Base-by-base conservation (phyloP, 2,888 invertebrate species). In the Ennomos quercinarius region DNA sequence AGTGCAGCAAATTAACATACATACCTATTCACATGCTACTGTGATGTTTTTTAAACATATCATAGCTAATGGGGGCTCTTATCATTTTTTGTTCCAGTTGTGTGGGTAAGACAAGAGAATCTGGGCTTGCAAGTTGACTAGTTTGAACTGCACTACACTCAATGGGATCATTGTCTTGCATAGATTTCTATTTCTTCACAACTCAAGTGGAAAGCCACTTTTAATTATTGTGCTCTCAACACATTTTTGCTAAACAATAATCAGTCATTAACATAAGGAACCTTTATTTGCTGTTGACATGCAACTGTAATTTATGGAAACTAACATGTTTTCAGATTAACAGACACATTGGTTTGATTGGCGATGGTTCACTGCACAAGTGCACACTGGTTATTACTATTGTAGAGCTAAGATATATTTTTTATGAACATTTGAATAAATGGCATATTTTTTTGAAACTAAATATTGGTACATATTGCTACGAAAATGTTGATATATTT, bases 121-220 rank as follows among this genome's bases (percentile, higher is more conserved):
- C 3, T 17, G 5, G 27, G 27, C 27, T 27, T 6, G 0, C 27
- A 27, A 27, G 27, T 4, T 27, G 27, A 27, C 27, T 27, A 36
- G 34, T 50, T 10, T 53, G 38, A 41, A 47, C 44, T 13, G 10
- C 40, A 37, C 38, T 50, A 42, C 46, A 57, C 55, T 43, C 1
- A 10, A 11, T 39, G 63, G 59, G 67, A 64, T 64, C 86, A 80
- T 81, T 83, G 82, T 78, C 76, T 58, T 57, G 56, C 57, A 67
- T 44, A 61, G 66, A 71, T 89, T 89, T 89, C 87, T 86, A 81
- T 86, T 86, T 86, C 83, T 77, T 75, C 70, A 63, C 80, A 61
- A 78, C 63, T 78, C 73, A 65, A 52, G 72, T 85, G 82, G 80
- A 85, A 86, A 85, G 60, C 44, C 36, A 46, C 45, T 66, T 66